These are phyloP conservation scores for Chelon auratus DNA, from an alignment of 2,797 vertebrate genomes.

Conservation along the genomic window DNA sequence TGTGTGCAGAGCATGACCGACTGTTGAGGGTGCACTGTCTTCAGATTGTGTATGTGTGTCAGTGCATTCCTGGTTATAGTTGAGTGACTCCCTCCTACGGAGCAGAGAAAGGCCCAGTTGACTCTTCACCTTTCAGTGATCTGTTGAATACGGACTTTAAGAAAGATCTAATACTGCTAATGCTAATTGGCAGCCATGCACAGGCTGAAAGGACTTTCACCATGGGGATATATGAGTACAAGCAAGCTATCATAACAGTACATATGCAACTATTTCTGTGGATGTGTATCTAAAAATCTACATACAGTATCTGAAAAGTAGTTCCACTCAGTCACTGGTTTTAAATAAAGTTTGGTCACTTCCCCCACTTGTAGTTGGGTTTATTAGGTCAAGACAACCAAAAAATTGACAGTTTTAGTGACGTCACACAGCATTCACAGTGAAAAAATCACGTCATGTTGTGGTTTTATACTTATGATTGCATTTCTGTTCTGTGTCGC, in stretches of 20 bases:
- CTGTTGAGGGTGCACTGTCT: slow-evolving; percentile 17
- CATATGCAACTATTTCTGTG: neutral
- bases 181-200: slow-evolving; percentile 46
- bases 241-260: neutral
- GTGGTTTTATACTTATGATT: neutral
- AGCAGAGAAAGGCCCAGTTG: slow-evolving; percentile 60
- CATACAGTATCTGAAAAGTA: neutral
- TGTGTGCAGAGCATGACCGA: slow-evolving; percentile 9
- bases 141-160: slow-evolving; percentile 45
- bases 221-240: neutral
- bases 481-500: neutral
- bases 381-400: neutral
- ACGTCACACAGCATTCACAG: neutral
- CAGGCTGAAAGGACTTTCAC: slow-evolving; percentile 2
- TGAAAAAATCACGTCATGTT: neutral
- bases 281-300: neutral
- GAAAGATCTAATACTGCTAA: slow-evolving; percentile 48
- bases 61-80: slow-evolving; percentile 60
- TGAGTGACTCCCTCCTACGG: slow-evolving; percentile 39
- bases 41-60: slow-evolving; percentile 15
- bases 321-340: neutral
- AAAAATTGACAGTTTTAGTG: neutral
- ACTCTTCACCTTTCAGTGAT: slow-evolving; percentile 69
- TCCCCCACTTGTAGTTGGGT: neutral
- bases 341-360: neutral